Base-by-base conservation (phyloP, 1,140 invertebrate species). In the Propsilocerus akamusi region DNA sequence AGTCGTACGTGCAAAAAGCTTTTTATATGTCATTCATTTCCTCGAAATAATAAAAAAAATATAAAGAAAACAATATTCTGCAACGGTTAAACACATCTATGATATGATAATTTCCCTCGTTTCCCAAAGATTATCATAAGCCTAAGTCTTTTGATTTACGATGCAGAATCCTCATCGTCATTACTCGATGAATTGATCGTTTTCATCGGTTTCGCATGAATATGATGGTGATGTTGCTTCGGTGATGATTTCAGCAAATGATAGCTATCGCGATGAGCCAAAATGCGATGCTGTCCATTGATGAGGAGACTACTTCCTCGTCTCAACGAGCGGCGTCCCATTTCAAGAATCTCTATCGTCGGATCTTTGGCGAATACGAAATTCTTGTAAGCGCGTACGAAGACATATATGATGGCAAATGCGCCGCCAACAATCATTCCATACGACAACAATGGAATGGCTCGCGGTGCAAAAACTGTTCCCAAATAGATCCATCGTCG, bases 401-500 rank as follows among this genome's bases (percentile, higher is more conserved):
- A 76, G 7, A 81, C 71, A 0, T 70, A 70, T 1, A 77, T 64
- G 6, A 87, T 67, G 10, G 76, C 69, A 47, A 72, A 65, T 5
- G 76, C 62, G 3, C 85, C 84, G 54, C 78, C 63, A 53, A 79
- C 61, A 57, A 86, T 82, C 56, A 79, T 70, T 25, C 81, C 74
- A 57, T 85, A 87, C 0, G 77, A 76, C 46, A 82, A 63, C 10
- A 80, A 58, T 1, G 83, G 82, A 25, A 72, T 77, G 8, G 76
- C 73, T 11, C 77, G 62, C 6, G 83, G 80, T 2, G 75, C 76
- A 53, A 86, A 76, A 0, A 81, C 81, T 5, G 83, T 87, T 20
- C 79, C 78, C 10, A 87, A 55, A 58, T 81, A 89, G 2, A 86
- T 72, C 80, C 79, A 85, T 22, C 80, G 69, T 55, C 76, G 73